Evolutionary conservation across 2,888 invertebrate genomes (phyloP).

Genomic region (Hymenopus coronatus): DNA sequence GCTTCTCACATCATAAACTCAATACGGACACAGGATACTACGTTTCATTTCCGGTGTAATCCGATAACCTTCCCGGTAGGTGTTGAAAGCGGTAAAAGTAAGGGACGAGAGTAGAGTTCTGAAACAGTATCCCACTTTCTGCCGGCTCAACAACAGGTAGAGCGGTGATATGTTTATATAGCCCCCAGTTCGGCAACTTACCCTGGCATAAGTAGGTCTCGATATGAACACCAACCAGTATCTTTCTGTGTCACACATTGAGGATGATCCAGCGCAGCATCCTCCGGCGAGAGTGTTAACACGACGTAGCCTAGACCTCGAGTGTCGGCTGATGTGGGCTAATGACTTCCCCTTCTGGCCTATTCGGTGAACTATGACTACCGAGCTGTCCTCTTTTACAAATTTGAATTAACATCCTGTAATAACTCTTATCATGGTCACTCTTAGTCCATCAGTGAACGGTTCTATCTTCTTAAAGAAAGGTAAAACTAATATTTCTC

Average conservation of each 20-base stretch:
- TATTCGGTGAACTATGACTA: too few relatives aligned
- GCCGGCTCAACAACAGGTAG: too few relatives aligned
- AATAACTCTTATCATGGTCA: too few relatives aligned
- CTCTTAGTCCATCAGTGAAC: too few relatives aligned
- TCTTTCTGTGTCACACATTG: neutral
- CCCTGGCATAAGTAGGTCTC: neutral
- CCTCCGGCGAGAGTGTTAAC: neutral
- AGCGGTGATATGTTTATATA: neutral
- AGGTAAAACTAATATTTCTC: too few relatives aligned
- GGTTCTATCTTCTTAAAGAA: too few relatives aligned
- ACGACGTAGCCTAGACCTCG: neutral
- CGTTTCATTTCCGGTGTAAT: neutral
- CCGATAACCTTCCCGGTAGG: neutral
- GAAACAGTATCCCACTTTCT: neutral
- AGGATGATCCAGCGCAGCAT: neutral
- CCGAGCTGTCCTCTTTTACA: too few relatives aligned
- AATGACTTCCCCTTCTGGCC: neutral
- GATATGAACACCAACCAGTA: neutral
- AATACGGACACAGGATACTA: neutral
- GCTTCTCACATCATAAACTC: neutral
- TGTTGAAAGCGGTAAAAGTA: neutral
- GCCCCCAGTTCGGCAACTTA: neutral
- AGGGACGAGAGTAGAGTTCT: too few relatives aligned
- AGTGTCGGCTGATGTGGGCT: neutral
- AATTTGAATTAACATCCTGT: too few relatives aligned